These are phyloP conservation scores for Crotalus tigris DNA, from an alignment of 2,113 vertebrate genomes.

Conservation along the genomic window DNA sequence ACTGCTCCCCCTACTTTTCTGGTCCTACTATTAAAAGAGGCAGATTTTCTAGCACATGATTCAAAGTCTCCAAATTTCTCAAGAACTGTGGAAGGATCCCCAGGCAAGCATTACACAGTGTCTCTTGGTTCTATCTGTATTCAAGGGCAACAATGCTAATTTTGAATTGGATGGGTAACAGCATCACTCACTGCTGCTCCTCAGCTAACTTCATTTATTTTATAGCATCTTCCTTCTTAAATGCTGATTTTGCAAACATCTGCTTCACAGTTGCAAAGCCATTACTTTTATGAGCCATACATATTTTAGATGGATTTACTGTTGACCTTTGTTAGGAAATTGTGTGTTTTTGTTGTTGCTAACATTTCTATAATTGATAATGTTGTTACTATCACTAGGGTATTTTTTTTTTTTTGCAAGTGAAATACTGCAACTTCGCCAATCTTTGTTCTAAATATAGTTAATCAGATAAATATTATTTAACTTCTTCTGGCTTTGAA, in stretches of 20 bases:
- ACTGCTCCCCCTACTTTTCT: not conserved
- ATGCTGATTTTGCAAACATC: constrained; percentile 73
- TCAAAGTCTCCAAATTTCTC: not conserved
- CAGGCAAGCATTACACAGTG: not conserved
- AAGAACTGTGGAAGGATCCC: not conserved
- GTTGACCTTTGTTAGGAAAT: constrained; percentile 71
- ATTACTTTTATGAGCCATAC: constrained; percentile 71
- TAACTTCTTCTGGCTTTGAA: constrained; percentile 46
- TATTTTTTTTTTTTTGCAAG: constrained; percentile 38
- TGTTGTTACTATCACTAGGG: constrained; percentile 56
- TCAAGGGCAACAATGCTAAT: not conserved
- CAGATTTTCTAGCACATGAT: not conserved
- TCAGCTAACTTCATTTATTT: constrained; percentile 66
- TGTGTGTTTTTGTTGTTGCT: constrained; percentile 70
- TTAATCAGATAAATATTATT: constrained; percentile 56
- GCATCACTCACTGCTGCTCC: constrained; percentile 40
- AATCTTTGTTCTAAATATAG: constrained; percentile 47
- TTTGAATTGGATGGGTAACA: constrained; percentile 17
- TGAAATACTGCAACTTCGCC: constrained; percentile 45
- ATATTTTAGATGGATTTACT: constrained; percentile 73
- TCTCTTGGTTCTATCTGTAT: not conserved
- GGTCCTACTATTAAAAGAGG: not conserved
- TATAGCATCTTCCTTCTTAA: constrained; percentile 67
- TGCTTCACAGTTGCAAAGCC: constrained; percentile 66
- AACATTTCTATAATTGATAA: constrained; percentile 71